A percentile compares a stretch with the other conserved stretches of the same genome.
These are phyloP conservation scores for Cryptomyrus ogoouensis DNA, from an alignment of 2,113 vertebrate species.

Conservation along the genomic window DNA sequence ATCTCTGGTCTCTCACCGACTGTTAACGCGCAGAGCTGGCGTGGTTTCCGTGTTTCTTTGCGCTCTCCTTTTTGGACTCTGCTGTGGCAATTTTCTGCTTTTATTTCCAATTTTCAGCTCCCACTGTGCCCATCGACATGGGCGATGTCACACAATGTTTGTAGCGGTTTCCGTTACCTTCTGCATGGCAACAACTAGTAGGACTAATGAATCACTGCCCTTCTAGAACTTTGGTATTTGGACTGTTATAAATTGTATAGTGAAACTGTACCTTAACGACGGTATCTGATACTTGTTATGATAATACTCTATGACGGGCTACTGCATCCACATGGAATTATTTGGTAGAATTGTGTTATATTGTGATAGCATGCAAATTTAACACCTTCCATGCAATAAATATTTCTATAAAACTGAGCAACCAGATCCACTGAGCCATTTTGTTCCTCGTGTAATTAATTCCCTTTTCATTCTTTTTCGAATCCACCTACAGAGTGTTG, in stretches of 20 bases:
- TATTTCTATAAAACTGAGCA: slow-evolving; percentile 74
- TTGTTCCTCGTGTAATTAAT: neutral
- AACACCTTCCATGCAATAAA: slow-evolving; percentile 89
- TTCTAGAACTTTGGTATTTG: slow-evolving; percentile 66
- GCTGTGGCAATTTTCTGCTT: neutral
- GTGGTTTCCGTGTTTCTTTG: neutral
- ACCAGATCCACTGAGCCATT: neutral
- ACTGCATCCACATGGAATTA: slow-evolving; percentile 74
- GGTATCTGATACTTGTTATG: slow-evolving; percentile 73
- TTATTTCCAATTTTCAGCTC: neutral
- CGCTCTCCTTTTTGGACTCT: neutral
- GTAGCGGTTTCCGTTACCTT: slow-evolving; percentile 70
- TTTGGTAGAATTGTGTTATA: slow-evolving; percentile 82
- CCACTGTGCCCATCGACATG: no score
- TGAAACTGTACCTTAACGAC: slow-evolving; percentile 69
- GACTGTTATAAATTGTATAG: slow-evolving; percentile 65
- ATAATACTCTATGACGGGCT: slow-evolving; percentile 65
- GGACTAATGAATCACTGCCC: slow-evolving; percentile 72
- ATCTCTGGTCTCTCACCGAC: neutral
- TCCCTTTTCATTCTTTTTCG: neutral
- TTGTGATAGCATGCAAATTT: slow-evolving; percentile 92
- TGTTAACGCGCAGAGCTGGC: neutral
- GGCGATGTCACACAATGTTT: slow-evolving; percentile 26
- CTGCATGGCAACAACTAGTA: slow-evolving; percentile 80
- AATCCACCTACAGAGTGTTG: neutral